A percentile compares a stretch with the other conserved stretches of the same genome.
phyloP scores from a whole-genome alignment of 2,888 invertebrate species.

The Ramazzottius varieornatus region DNA sequence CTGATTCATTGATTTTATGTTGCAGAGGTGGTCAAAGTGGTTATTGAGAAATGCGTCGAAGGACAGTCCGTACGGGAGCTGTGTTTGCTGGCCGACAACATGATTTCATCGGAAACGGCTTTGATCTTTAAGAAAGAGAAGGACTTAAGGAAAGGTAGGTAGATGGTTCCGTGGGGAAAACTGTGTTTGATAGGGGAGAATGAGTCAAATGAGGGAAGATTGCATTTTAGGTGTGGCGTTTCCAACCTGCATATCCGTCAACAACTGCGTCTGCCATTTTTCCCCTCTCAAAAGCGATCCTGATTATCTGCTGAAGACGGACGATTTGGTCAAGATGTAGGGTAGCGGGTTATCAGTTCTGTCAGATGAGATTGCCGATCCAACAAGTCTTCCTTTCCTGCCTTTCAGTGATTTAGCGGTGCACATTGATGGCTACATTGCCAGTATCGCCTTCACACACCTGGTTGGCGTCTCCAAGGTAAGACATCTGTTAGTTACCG shows the following conservation, averaged over 20 bases:
- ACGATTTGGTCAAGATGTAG: constrained; percentile 90
- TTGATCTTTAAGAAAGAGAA: constrained; percentile 97
- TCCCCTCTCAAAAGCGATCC: constrained; percentile 81
- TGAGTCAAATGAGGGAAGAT: too few species aligned
- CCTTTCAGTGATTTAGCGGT: constrained; percentile 71
- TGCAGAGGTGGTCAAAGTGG: constrained; percentile 60
- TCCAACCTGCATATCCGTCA: constrained; percentile 90
- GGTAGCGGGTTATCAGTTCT: constrained; percentile 20
- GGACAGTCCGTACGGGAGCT: constrained; percentile 68
- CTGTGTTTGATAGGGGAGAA: too few species aligned
- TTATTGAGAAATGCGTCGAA: constrained; percentile 56
- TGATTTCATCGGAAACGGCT: constrained; percentile 62
- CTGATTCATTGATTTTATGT: constrained; percentile 18
- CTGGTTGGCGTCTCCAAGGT: constrained; percentile 47
- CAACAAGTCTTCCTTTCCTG: not conserved
- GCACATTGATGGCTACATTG: constrained; percentile 93
- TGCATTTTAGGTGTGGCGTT: constrained; percentile 49
- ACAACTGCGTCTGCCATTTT: constrained; percentile 97
- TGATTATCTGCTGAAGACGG: constrained; percentile 55
- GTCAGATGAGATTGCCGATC: not conserved
- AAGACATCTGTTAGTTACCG: constrained; percentile 9
- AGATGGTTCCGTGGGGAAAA: too few species aligned
- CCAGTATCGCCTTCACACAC: constrained; percentile 84
- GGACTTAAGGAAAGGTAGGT: constrained; percentile 65
- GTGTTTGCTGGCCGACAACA: constrained; percentile 68